Evolutionary conservation across 2,113 vertebrate genomes (phyloP).

Genomic region (Odocoileus virginianus): DNA sequence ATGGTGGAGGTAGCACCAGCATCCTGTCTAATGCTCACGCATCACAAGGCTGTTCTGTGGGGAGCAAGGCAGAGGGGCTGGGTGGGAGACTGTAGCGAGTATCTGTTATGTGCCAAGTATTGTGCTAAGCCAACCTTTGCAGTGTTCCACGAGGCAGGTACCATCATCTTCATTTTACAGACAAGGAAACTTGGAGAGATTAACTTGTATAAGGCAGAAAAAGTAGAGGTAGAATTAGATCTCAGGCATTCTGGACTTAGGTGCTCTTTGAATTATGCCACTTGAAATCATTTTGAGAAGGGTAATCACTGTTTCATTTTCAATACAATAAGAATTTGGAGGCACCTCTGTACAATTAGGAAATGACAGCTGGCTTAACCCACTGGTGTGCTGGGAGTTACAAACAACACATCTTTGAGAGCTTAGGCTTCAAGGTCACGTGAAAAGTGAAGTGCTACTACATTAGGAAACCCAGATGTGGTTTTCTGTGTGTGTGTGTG

Average conservation of each 20-base stretch:
- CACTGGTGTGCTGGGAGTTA: background rate
- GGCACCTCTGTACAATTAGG: background rate
- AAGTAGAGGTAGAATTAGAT: background rate
- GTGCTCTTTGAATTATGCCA: background rate
- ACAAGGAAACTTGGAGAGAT: background rate
- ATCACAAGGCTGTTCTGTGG: background rate
- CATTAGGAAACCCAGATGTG: background rate
- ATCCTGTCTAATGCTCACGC: background rate
- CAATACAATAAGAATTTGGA: background rate
- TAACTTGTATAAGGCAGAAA: background rate
- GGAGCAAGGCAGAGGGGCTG: background rate
- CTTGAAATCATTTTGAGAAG: background rate
- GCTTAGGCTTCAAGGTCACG: background rate
- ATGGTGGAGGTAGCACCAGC: rapidly evolving
- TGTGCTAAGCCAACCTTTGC: background rate
- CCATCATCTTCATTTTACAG: background rate
- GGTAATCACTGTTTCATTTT: background rate
- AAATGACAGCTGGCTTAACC: background rate
- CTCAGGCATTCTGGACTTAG: background rate
- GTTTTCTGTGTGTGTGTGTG: background rate
- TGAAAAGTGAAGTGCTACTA: background rate
- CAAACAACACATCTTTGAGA: background rate
- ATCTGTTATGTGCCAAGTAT: background rate
- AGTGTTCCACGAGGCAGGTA: background rate
- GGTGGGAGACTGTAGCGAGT: rapidly evolving